A percentile compares a stretch with the other conserved stretches of the same genome.
Evolutionary conservation across 2,888 invertebrate genomes (phyloP).

Genomic region (Sphaeridia pumilis): DNA sequence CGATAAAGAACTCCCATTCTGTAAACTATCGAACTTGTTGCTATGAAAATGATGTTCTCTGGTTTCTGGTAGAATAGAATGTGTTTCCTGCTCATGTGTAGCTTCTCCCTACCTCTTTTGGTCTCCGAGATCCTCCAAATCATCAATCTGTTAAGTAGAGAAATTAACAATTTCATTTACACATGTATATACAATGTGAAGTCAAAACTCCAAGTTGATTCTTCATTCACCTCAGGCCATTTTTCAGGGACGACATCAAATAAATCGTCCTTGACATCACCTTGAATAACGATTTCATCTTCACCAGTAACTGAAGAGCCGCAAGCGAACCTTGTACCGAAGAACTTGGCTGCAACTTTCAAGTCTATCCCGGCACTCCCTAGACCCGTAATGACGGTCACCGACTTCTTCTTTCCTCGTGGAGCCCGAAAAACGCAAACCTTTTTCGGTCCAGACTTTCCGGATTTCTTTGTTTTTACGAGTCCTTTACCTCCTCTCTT

Average conservation of each 20-base stretch:
- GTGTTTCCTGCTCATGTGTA: too few species aligned
- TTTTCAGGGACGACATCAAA: constrained; percentile 97
- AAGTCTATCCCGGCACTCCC: constrained; percentile 89
- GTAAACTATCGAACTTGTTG: too few species aligned
- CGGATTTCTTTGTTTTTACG: constrained; percentile 80
- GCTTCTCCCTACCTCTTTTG: constrained; percentile 84
- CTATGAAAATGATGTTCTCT: too few species aligned
- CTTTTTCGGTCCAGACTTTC: constrained; percentile 75
- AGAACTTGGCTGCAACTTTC: constrained; percentile 95
- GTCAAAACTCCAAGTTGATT: not conserved
- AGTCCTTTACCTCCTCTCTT: constrained; percentile 95
- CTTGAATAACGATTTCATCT: constrained; percentile 98
- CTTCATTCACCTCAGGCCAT: constrained; percentile 71
- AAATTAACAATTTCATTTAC: not conserved
- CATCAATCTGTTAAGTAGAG: constrained; percentile 55
- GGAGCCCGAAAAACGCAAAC: constrained; percentile 78
- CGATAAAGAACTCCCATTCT: too few species aligned
- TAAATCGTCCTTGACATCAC: constrained; percentile 95
- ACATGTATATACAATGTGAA: not conserved
- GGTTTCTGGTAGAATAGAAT: too few species aligned
- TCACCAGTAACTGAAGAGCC: constrained; percentile 98
- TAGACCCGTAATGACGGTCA: constrained; percentile 91
- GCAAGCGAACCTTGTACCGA: constrained; percentile 95
- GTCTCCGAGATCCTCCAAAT: constrained; percentile 85
- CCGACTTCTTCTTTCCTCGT: constrained; percentile 96